phyloP scores from a whole-genome alignment of 2,888 invertebrate species.

The Mylabris sibirica region DNA sequence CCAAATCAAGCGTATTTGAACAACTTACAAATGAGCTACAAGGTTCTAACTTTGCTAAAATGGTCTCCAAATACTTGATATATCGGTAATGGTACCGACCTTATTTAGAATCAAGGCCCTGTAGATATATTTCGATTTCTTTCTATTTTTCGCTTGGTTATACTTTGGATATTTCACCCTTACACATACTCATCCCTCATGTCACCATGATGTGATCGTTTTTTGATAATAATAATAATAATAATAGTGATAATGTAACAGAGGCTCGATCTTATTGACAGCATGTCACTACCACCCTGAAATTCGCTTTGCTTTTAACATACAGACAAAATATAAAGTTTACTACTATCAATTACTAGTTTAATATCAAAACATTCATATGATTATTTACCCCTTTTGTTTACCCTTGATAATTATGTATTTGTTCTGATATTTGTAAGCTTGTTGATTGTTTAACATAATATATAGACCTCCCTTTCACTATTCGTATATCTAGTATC shows the following conservation, averaged over 20 bases:
- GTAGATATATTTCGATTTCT: not conserved
- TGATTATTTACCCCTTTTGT: not conserved
- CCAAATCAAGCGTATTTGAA: too few relatives aligned
- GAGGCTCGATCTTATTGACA: not conserved
- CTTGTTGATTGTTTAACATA: not conserved
- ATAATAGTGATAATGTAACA: slow-evolving; percentile 2
- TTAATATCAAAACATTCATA: slow-evolving; percentile 2
- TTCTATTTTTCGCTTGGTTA: not conserved
- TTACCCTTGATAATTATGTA: not conserved
- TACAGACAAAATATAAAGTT: not conserved
- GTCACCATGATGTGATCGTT: not conserved
- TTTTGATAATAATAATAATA: slow-evolving; percentile 9
- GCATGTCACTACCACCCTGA: not conserved
- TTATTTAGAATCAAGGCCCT: too few relatives aligned
- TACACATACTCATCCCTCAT: not conserved
- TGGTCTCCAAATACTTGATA: too few relatives aligned
- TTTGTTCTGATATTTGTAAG: not conserved
- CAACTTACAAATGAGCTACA: too few relatives aligned
- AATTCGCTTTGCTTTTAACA: not conserved
- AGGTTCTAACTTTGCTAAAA: too few relatives aligned
- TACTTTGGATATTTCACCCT: not conserved
- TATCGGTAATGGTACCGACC: too few relatives aligned
- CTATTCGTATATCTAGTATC: not conserved
- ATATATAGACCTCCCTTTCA: not conserved
- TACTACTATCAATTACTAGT: not conserved